Conservation (phyloP, 2,113 vertebrate species). For the Seriola aureovittata region DNA sequence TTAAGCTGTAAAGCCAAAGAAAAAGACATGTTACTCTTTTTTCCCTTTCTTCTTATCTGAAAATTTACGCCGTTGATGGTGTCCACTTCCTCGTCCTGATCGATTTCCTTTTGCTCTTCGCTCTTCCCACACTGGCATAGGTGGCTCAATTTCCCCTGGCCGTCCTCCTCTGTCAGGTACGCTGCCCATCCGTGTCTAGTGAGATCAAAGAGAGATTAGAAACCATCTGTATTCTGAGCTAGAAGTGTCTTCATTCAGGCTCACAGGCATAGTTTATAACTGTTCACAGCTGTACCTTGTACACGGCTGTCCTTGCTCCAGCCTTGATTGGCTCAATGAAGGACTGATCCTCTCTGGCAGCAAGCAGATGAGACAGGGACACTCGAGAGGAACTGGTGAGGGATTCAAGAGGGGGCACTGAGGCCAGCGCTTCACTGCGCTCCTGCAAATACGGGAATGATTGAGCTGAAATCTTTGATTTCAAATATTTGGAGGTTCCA, state of each 20-base stretch:
- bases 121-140: constrained; percentile 88
- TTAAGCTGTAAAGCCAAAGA: not conserved
- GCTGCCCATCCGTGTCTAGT: constrained; percentile 87
- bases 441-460: constrained; percentile 64
- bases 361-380: constrained; percentile 85
- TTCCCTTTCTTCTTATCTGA: constrained; percentile 78
- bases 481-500: too few relatives aligned
- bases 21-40: constrained; percentile 39
- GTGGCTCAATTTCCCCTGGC: constrained; percentile 89
- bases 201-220: constrained; percentile 20
- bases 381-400: constrained; percentile 67
- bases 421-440: constrained; percentile 64
- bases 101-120: constrained; percentile 76
- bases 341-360: constrained; percentile 88
- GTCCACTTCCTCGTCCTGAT: constrained; percentile 58
- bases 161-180: constrained; percentile 92
- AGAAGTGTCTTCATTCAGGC: not conserved
- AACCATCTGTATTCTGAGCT: not conserved
- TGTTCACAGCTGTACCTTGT: constrained; percentile 83
- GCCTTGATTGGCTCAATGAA: constrained; percentile 79
- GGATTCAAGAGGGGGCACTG: constrained; percentile 66
- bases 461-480: not conserved
- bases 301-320: constrained; percentile 80
- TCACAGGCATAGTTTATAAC: not conserved
- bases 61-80: constrained; percentile 62